phyloP scores from a whole-genome alignment of 2,888 invertebrate genomes.

The Lumbricus terrestris region DNA sequence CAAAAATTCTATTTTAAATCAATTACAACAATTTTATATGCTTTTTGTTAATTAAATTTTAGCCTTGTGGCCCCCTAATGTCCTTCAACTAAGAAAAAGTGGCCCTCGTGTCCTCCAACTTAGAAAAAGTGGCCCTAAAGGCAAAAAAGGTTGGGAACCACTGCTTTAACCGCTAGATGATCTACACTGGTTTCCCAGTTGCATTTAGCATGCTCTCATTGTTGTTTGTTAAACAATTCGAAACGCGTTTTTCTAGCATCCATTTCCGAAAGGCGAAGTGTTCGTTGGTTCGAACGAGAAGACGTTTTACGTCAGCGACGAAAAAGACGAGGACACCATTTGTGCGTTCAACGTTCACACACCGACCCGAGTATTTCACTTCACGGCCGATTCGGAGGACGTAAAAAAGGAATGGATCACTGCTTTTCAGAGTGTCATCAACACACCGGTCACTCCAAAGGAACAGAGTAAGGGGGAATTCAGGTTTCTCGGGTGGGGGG shows the following conservation, averaged over 20 bases:
- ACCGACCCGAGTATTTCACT: constrained; percentile 77
- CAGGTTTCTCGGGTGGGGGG: too few species aligned
- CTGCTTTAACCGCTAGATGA: too few species aligned
- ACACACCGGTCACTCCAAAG: constrained; percentile 14
- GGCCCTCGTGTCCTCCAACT: too few species aligned
- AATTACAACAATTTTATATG: too few species aligned
- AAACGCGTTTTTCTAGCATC: constrained; percentile 65
- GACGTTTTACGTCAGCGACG: constrained; percentile 73
- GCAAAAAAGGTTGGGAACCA: too few species aligned
- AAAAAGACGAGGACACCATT: constrained; percentile 68
- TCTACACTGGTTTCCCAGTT: too few species aligned
- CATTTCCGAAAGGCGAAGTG: constrained; percentile 86
- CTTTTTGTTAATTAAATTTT: too few species aligned
- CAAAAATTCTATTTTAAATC: too few species aligned
- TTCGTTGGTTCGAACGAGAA: constrained; percentile 74
- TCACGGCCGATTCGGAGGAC: constrained; percentile 75
- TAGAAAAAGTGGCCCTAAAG: too few species aligned
- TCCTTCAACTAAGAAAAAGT: too few species aligned
- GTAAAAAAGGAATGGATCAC: constrained; percentile 79
- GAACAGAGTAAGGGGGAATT: constrained; percentile 12
- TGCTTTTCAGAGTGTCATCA: constrained; percentile 22
- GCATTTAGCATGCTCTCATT: too few species aligned
- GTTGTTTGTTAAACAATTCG: background rate
- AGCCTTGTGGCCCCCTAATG: too few species aligned
- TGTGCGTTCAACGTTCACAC: constrained; percentile 80